A percentile compares a stretch with the other conserved stretches of the same genome.
Conservation (phyloP, 2,888 invertebrate species). For the Apamea monoglypha region DNA sequence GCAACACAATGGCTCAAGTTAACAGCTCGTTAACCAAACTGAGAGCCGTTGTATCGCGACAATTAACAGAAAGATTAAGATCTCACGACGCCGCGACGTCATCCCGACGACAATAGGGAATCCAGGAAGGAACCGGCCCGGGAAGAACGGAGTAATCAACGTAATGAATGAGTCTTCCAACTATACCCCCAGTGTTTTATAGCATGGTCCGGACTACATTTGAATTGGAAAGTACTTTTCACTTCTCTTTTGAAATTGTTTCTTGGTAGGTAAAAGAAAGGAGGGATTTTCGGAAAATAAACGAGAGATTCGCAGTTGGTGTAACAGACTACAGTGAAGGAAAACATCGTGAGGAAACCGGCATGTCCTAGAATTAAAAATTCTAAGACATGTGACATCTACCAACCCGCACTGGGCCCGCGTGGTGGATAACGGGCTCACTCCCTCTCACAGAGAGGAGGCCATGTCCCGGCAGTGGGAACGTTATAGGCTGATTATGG, state of each 20-base stretch:
- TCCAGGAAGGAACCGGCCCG: constrained; percentile 61
- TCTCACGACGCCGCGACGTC: constrained; percentile 74
- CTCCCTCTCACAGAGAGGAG: too few species aligned
- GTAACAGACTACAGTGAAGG: background rate
- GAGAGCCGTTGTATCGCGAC: constrained; percentile 78
- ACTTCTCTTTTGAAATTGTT: constrained; percentile 49
- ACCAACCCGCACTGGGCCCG: too few species aligned
- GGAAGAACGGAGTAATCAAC: constrained; percentile 65
- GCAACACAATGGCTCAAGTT: constrained; percentile 80
- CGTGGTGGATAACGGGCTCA: too few species aligned
- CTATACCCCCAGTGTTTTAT: constrained; percentile 62
- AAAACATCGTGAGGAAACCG: too few species aligned
- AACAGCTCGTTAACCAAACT: constrained; percentile 83
- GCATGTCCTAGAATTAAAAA: too few species aligned
- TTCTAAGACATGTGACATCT: too few species aligned
- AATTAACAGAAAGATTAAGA: constrained; percentile 84
- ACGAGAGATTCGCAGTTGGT: constrained; percentile 15
- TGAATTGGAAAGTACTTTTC: constrained; percentile 60
- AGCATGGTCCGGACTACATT: constrained; percentile 52
- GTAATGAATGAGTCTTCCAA: constrained; percentile 69
- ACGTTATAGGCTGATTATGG: too few species aligned
- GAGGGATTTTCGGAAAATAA: constrained; percentile 19
- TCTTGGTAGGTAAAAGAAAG: constrained; percentile 34
- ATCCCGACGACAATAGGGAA: constrained; percentile 73
- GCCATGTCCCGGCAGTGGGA: too few species aligned